Conservation (phyloP, 2,888 invertebrate genomes). For the Epistrophe eligans region DNA sequence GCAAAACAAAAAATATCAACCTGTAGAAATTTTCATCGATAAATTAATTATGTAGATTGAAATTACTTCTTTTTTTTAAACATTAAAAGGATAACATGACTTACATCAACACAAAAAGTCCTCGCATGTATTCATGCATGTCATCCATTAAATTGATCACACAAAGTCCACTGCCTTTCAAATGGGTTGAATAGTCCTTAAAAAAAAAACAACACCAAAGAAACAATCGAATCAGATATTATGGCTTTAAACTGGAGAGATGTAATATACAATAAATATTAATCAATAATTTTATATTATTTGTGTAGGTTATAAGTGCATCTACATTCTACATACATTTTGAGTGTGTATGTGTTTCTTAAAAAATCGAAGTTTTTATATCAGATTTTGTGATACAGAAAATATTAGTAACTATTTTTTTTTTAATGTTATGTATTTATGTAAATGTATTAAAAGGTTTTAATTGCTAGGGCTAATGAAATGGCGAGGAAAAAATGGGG, state of each 20-base stretch:
- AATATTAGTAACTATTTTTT: too few species aligned
- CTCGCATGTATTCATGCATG: constrained; percentile 88
- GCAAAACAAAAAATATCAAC: not conserved
- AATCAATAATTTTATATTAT: not conserved
- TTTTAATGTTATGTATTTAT: too few species aligned
- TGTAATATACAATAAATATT: not conserved
- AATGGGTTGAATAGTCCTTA: constrained; percentile 85
- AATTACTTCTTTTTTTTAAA: not conserved
- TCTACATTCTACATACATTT: too few species aligned
- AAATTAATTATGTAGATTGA: not conserved
- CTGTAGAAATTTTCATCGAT: not conserved
- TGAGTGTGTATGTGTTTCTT: too few species aligned
- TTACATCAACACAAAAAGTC: constrained; percentile 87
- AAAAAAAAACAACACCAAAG: constrained; percentile 55
- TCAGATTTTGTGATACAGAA: too few species aligned
- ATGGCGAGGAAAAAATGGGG: too few species aligned
- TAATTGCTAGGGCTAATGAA: too few species aligned
- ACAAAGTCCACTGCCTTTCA: constrained; percentile 87
- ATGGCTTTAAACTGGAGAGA: not conserved
- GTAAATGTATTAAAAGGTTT: too few species aligned
- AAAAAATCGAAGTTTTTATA: too few species aligned
- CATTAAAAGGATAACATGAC: constrained; percentile 79
- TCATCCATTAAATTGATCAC: constrained; percentile 87
- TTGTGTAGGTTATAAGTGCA: not conserved
- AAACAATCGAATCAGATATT: not conserved